Evolutionary conservation across 2,888 invertebrate species (phyloP).

Genomic region (Theodoxus fluviatilis): DNA sequence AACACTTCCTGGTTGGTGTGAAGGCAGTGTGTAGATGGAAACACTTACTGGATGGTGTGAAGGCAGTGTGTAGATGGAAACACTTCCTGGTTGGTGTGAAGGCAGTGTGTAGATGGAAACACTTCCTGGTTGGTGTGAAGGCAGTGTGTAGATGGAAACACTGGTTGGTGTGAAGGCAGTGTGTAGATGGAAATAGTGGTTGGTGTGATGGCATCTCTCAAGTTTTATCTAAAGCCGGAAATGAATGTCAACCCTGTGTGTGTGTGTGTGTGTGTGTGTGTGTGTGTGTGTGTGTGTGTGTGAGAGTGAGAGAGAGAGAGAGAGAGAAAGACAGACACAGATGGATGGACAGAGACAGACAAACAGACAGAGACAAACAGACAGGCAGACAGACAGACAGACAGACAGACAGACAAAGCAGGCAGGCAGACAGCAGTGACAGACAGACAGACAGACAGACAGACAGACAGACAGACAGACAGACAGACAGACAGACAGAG

Average conservation of each 20-base stretch:
- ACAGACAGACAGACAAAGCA: not conserved
- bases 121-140: too few species aligned
- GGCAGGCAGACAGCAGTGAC: not conserved
- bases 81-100: too few species aligned
- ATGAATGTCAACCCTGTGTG: not conserved
- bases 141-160: too few species aligned
- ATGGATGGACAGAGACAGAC: not conserved
- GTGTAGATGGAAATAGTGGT: too few species aligned
- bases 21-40: too few species aligned
- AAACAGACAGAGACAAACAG: not conserved
- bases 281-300: slow-evolving; percentile 11
- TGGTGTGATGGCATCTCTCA: too few species aligned
- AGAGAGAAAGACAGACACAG: not conserved
- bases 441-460: not conserved
- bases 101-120: too few species aligned
- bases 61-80: too few species aligned
- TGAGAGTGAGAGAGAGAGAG: slow-evolving; percentile 1
- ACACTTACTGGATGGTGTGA: too few species aligned
- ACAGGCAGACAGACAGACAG: slow-evolving; percentile 6
- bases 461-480: not conserved
- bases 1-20: too few species aligned
- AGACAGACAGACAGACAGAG: not conserved
- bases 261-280: slow-evolving; percentile 19
- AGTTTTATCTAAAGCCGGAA: too few species aligned
- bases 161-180: too few species aligned